A percentile compares a stretch with the other conserved stretches of the same genome.
These are phyloP conservation scores for Bovichtus diacanthus DNA, from an alignment of 2,797 vertebrate species.

Conservation along the genomic window DNA sequence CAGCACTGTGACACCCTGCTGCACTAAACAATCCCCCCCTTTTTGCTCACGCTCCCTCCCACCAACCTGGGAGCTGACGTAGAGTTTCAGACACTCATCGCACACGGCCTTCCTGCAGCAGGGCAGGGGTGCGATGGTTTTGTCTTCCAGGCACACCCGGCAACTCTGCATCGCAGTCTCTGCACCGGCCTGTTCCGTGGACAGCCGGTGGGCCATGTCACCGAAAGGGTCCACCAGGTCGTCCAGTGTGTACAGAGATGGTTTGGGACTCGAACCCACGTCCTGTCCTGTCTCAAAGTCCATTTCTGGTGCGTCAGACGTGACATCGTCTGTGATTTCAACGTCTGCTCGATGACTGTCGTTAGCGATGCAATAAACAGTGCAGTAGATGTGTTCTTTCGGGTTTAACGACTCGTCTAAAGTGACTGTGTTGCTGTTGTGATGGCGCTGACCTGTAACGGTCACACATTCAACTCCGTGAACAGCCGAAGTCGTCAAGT, in stretches of 20 bases:
- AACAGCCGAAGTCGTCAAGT: conserved; percentile 33
- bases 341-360: conserved; percentile 77
- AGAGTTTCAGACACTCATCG: conserved; percentile 94
- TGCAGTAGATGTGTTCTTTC: conserved; percentile 90
- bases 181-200: conserved; percentile 36
- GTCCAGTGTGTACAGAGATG: conserved; percentile 82
- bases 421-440: background rate
- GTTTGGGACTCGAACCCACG: conserved; percentile 52
- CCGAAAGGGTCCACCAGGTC: conserved; percentile 81
- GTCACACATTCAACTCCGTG: conserved; percentile 38
- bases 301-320: conserved; percentile 35
- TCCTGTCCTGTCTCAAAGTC: conserved; percentile 40
- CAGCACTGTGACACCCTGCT: conserved; percentile 9
- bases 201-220: conserved; percentile 71
- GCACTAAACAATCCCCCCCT: background rate
- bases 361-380: conserved; percentile 92
- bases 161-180: conserved; percentile 83
- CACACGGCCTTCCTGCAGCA: conserved; percentile 97
- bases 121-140: conserved; percentile 89
- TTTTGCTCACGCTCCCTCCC: background rate
- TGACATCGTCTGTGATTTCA: conserved; percentile 45
- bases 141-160: conserved; percentile 94
- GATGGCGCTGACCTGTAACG: conserved; percentile 25
- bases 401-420: conserved; percentile 22
- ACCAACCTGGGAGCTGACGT: conserved; percentile 93